Base-by-base conservation (phyloP, 2,888 invertebrate species). In the Leptinotarsa peninsularis region DNA sequence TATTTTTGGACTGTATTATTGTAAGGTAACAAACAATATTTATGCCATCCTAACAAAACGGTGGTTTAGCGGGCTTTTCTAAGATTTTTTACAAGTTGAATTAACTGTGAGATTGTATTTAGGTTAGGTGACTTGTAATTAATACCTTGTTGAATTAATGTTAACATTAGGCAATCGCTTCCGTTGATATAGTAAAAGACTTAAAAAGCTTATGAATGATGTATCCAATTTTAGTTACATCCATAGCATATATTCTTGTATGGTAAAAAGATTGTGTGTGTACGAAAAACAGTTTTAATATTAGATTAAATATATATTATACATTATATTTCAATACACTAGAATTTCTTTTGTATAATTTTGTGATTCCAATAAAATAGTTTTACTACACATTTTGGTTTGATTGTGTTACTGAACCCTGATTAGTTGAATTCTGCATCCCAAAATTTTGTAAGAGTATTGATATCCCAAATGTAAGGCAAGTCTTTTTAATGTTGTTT, bases 201-300 rank as follows among this genome's bases (percentile, higher is more conserved):
- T 67, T 72, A 60, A 76, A 52, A 58, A 63, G 75, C 66, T 80
- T 76, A 68, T 74, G 67, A 77, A 58, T 63, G 70, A 71, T 68
- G 69, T 73, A 77, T 76, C 71, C 68, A 73, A 71, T 77, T 76
- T 77, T 56, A 78, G 72, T 76, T 73, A 78, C 66, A 56, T 75
- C 71, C 63, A 78, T 78, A 78, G 74, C 23, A 72, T 80, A 77
- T 81, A 79, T 81, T 81, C 79, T 79, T 79, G 72, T 81, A 78
- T 67, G 75, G 74, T 69, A 78, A 76, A 43, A 74, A 75, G 66
- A 75, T 63, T 67, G 63, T 52, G 66, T 58, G 33, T 58, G 49
- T 56, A 58, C 17, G 21, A 70, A 70, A 49, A 43, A 43, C 43
- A 21, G 21, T 33, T 69, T 50, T 43, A 50, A 69, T 50, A 56